Percentiles rank a stretch among this genome's conserved stretches.
phyloP scores from a whole-genome alignment of 1,140 invertebrate species.

The Campoletis sonorensis region DNA sequence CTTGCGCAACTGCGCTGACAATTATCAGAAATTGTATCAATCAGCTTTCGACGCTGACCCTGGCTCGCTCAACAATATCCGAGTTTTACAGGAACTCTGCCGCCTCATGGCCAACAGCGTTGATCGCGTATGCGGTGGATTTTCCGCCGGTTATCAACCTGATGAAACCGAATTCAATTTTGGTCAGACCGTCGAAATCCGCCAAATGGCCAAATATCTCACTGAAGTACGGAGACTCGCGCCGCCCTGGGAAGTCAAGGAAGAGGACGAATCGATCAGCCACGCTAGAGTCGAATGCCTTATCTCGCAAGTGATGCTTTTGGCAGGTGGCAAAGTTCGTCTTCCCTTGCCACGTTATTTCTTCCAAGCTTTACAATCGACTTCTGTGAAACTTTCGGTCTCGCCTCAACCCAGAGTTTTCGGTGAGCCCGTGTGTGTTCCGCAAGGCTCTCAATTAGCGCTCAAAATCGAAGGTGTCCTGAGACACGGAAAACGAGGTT shows the following conservation, averaged over 20 bases:
- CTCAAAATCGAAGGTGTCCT: slow-evolving; percentile 93
- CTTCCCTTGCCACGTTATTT: slow-evolving; percentile 90
- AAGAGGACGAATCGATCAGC: slow-evolving; percentile 69
- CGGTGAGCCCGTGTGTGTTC: slow-evolving; percentile 86
- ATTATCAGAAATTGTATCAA: slow-evolving; percentile 90
- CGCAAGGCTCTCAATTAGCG: slow-evolving; percentile 86
- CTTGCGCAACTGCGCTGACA: slow-evolving; percentile 84
- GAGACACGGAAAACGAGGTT: slow-evolving; percentile 82
- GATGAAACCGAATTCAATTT: slow-evolving; percentile 76
- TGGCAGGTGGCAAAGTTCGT: slow-evolving; percentile 80
- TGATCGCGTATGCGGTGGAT: slow-evolving; percentile 81
- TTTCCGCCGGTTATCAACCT: slow-evolving; percentile 72
- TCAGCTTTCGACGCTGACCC: slow-evolving; percentile 96
- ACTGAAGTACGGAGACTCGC: slow-evolving; percentile 77
- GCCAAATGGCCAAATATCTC: slow-evolving; percentile 76
- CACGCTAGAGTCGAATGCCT: slow-evolving; percentile 80
- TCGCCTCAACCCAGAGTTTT: slow-evolving; percentile 88
- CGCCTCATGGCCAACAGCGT: slow-evolving; percentile 85
- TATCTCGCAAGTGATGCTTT: slow-evolving; percentile 81
- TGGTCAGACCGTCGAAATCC: slow-evolving; percentile 75
- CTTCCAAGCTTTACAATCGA: slow-evolving; percentile 92
- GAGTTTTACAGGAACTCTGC: slow-evolving; percentile 86
- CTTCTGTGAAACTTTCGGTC: slow-evolving; percentile 88
- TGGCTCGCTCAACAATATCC: slow-evolving; percentile 87
- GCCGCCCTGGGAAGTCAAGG: slow-evolving; percentile 68